Evolutionary conservation across 1,140 invertebrate species (phyloP).

Genomic region (Oncopeltus fasciatus): DNA sequence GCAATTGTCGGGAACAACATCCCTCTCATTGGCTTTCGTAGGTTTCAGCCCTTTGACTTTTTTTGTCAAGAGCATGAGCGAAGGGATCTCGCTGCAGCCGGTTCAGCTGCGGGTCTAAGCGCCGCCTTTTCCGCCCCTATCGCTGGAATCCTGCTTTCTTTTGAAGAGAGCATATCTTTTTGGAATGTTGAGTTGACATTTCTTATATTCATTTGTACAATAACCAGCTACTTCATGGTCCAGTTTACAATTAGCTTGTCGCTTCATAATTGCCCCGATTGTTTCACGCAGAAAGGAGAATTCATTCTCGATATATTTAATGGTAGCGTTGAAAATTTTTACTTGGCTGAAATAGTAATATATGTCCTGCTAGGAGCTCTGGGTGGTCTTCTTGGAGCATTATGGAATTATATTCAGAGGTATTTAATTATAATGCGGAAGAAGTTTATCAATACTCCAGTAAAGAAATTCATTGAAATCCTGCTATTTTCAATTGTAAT

Average conservation of each 20-base stretch:
- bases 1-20: conserved; percentile 1
- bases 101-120: conserved; percentile 14
- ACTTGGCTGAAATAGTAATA: not conserved
- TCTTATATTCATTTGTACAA: conserved; percentile 1
- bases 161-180: conserved; percentile 14
- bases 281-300: not conserved
- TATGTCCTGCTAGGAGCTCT: not conserved
- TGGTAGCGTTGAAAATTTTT: not conserved
- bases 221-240: too few species aligned
- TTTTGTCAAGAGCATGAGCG: conserved; percentile 11
- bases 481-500: not conserved
- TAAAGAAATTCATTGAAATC: not conserved
- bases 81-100: conserved; percentile 14
- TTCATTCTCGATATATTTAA: not conserved
- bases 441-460: not conserved
- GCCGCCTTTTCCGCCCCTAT: conserved; percentile 13
- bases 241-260: too few species aligned
- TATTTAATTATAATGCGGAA: not conserved
- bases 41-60: not conserved
- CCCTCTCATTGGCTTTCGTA: conserved; percentile 2
- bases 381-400: not conserved
- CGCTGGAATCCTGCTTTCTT: conserved; percentile 12
- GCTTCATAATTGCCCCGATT: too few species aligned
- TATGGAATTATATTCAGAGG: conserved; percentile 1
- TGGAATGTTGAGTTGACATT: conserved; percentile 10